Base-by-base conservation (phyloP, 2,797 vertebrate species). In the Discoglossus pictus region DNA sequence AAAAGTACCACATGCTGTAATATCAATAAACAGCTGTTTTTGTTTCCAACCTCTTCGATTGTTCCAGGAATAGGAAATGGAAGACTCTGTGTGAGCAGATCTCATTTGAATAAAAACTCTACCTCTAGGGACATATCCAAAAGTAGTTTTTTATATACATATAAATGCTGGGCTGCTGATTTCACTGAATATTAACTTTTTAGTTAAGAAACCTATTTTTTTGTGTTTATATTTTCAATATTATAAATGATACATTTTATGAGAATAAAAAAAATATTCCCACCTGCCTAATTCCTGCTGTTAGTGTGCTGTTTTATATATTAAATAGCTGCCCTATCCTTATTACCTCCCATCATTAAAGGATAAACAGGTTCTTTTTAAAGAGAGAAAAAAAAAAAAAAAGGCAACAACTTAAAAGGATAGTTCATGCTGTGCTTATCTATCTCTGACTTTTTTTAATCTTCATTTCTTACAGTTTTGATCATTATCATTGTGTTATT, bases 401-500 rank as follows among this genome's bases (percentile, higher is more conserved):
- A n/a, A n/a, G n/a, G n/a, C n/a, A n/a, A n/a, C n/a, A n/a, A n/a
- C n/a, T n/a, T 24, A 39, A 65, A 12, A 65, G 21, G 13, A 13
- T 36, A 17, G 21, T 13, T 20, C 42, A 54, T 20, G 43, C 13
- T 48, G 21, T 65, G 7, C 27, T 54, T 13, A 12, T 21, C 34
- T 38, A 15, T 56, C n/a, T n/a, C n/a, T n/a, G n/a, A n/a, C n/a
- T n/a, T n/a, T n/a, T n/a, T n/a, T n/a, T n/a, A n/a, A n/a, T n/a
- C n/a, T 47, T 24, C 34, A 35, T 55, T n/a, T n/a, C n/a, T n/a
- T 39, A 44, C 35, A 35, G 12, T 47, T 66, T 31, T 50, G 53
- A 67, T 48, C 44, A 35, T 59, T 59, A 40, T 42, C 59, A 59
- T 59, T 59, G n/a, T n/a, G n/a, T n/a, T 44, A 59, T 31, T 67